phyloP scores from a whole-genome alignment of 2,888 invertebrate species.

The Andrena dorsata region DNA sequence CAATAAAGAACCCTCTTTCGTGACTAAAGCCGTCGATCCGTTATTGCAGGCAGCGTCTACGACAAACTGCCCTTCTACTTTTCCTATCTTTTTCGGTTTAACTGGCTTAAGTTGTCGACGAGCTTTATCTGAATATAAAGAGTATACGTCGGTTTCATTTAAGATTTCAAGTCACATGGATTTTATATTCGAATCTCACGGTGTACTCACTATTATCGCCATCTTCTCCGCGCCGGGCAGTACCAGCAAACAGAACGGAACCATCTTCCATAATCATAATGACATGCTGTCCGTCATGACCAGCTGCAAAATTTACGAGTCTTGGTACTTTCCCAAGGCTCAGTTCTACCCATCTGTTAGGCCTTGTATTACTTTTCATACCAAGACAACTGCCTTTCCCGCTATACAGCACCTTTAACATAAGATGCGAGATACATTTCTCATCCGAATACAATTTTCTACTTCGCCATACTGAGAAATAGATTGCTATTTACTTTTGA shows the following conservation, averaged over 20 bases:
- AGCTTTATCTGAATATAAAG: conserved; percentile 82
- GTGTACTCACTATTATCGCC: conserved; percentile 90
- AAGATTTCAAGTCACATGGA: background rate
- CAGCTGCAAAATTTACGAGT: conserved; percentile 92
- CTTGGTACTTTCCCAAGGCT: conserved; percentile 90
- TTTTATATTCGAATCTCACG: background rate
- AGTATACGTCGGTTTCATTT: background rate
- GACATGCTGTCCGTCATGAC: conserved; percentile 97
- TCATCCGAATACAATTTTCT: background rate
- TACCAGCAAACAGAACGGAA: conserved; percentile 93
- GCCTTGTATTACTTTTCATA: conserved; percentile 89
- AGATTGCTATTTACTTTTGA: conserved; percentile 89
- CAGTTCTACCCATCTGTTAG: conserved; percentile 88
- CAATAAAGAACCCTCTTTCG: conserved; percentile 94
- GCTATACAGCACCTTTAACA: conserved; percentile 90
- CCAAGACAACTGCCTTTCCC: conserved; percentile 95
- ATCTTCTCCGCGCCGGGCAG: conserved; percentile 96
- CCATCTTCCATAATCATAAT: conserved; percentile 97
- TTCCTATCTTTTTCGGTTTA: conserved; percentile 96
- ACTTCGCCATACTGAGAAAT: background rate
- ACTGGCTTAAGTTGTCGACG: conserved; percentile 95
- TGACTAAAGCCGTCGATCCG: conserved; percentile 96
- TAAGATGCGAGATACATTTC: conserved; percentile 11
- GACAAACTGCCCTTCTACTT: conserved; percentile 94
- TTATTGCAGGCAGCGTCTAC: conserved; percentile 96